Evolutionary conservation across 2,113 vertebrate species (phyloP).

Genomic region (Symphodus melops): DNA sequence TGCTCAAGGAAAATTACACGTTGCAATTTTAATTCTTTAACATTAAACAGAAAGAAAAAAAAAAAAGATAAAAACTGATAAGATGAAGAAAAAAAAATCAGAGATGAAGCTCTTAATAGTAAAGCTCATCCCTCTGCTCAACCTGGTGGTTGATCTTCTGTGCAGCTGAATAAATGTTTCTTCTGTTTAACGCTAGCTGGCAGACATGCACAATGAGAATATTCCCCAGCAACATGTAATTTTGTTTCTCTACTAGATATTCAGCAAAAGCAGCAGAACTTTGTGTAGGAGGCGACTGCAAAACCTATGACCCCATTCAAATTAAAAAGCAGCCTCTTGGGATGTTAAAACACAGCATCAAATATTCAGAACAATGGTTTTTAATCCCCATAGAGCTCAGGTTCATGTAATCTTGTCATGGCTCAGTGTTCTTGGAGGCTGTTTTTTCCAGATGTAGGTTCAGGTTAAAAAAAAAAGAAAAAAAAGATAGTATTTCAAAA

Average conservation of each 20-base stretch:
- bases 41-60: not conserved
- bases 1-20: constrained; percentile 11
- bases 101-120: not conserved
- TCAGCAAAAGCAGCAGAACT: constrained; percentile 23
- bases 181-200: not conserved
- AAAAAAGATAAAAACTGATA: not conserved
- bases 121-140: constrained; percentile 13
- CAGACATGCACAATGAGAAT: constrained; percentile 9
- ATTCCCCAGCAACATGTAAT: constrained; percentile 17
- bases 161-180: not conserved
- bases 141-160: not conserved
- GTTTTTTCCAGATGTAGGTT: not conserved
- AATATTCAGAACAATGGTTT: constrained; percentile 11
- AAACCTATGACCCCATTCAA: constrained; percentile 18
- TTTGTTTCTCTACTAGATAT: constrained; percentile 15
- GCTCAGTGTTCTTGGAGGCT: constrained; percentile 1
- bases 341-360: constrained; percentile 28
- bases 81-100: constrained; percentile 10
- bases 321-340: constrained; percentile 2
- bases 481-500: constrained; percentile 25
- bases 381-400: not conserved
- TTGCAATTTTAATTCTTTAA: not conserved
- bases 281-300: not conserved
- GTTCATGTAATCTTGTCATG: not conserved
- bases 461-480: constrained; percentile 60